phyloP scores from a whole-genome alignment of 2,888 invertebrate genomes.

The Cheilosia soror region DNA sequence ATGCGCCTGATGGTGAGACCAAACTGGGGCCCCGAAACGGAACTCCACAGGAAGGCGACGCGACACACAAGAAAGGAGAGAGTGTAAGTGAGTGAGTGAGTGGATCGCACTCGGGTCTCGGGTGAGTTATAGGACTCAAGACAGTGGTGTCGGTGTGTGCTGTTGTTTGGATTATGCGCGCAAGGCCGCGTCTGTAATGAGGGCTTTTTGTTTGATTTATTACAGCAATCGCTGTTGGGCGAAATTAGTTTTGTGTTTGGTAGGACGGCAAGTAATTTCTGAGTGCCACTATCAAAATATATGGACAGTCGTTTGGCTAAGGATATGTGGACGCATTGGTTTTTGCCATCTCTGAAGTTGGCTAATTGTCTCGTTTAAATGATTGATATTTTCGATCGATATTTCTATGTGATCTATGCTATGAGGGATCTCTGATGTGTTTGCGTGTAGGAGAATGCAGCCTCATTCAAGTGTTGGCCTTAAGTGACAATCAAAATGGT shows the following conservation, averaged over 20 bases:
- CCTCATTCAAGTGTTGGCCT: background rate
- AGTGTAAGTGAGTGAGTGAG: background rate
- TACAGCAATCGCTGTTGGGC: slow-evolving; percentile 70
- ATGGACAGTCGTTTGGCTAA: slow-evolving; percentile 63
- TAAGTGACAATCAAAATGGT: slow-evolving; percentile 47
- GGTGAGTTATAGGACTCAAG: slow-evolving; percentile 61
- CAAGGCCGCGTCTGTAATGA: slow-evolving; percentile 73
- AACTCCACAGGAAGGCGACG: slow-evolving; percentile 45
- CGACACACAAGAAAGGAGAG: background rate
- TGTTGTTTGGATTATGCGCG: slow-evolving; percentile 61
- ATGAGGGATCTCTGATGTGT: background rate
- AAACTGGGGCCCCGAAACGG: slow-evolving; percentile 50
- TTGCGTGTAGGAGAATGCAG: background rate
- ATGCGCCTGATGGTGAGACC: slow-evolving; percentile 39
- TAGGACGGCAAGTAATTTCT: slow-evolving; percentile 51
- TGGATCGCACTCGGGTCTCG: slow-evolving; percentile 7
- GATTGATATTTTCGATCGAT: slow-evolving; percentile 48
- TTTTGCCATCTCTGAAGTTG: slow-evolving; percentile 45
- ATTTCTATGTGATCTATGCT: slow-evolving; percentile 59
- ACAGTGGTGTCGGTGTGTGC: slow-evolving; percentile 50
- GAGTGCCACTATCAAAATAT: slow-evolving; percentile 63
- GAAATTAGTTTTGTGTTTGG: slow-evolving; percentile 70
- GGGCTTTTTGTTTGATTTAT: slow-evolving; percentile 75
- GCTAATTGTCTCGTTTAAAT: slow-evolving; percentile 71
- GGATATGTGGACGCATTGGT: slow-evolving; percentile 27